Conservation (phyloP, 2,888 invertebrate genomes). For the Megaustenia siamemsis region DNA sequence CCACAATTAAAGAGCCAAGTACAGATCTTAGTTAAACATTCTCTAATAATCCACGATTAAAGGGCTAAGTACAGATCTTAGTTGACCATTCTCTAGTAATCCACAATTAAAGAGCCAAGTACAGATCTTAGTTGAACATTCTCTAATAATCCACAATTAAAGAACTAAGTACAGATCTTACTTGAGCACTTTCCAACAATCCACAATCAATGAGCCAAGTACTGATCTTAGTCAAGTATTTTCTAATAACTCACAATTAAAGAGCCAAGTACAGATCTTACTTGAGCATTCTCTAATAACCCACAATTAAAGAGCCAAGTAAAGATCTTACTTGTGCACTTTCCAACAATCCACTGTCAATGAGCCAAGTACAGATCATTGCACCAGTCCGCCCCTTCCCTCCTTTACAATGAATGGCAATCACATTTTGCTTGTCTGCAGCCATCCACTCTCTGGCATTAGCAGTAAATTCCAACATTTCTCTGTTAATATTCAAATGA, state of each 20-base stretch:
- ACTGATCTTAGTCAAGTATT: no score
- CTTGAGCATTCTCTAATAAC: not conserved
- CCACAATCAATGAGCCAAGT: no score
- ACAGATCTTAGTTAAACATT: no score
- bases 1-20: no score
- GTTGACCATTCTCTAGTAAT: no score
- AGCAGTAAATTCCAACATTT: constrained; percentile 80
- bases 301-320: not conserved
- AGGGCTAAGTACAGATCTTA: no score
- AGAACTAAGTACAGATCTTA: no score
- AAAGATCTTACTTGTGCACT: constrained; percentile 77
- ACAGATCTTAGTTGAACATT: no score
- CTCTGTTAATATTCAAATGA: constrained; percentile 69
- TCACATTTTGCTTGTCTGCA: constrained; percentile 80
- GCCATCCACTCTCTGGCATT: constrained; percentile 80
- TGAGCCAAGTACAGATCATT: constrained; percentile 82
- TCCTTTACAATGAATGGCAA: constrained; percentile 83
- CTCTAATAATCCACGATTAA: no score
- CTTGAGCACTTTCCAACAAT: no score
- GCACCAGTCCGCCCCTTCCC: constrained; percentile 82
- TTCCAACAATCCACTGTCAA: constrained; percentile 81
- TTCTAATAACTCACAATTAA: not conserved
- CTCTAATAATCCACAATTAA: no score
- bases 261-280: not conserved
- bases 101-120: no score